Evolutionary conservation across 1,140 invertebrate genomes (phyloP), one percentile per base, ranked within the genome.

Genomic region (Pygmarrhopalites habei): DNA sequence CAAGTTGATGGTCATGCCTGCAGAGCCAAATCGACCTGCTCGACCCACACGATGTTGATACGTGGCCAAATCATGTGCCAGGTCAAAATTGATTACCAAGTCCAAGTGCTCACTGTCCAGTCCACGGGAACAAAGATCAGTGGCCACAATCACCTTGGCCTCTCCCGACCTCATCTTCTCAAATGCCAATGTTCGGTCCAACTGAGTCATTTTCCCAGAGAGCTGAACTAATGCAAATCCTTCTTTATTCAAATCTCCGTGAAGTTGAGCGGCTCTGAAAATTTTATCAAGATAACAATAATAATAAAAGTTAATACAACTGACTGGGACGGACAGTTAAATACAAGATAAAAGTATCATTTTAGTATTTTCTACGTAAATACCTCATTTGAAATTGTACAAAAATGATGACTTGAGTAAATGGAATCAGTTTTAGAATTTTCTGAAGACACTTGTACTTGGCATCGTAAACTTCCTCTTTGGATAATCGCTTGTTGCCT

Each of bases 1-100:
- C 57, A 89, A 79, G 66, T 81, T 86, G 26, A 91, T 82, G 25
- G 86, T 82, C 52, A 84, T 80, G 59, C 88, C 89, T 72, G 82
- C 80, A 19, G 87, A 85, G 1, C 90, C 90, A 79, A 86, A 98
- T 69, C 95, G 80, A 1, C 95, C 95, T 56, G 64, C 62, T n/a
- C 66, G 26, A 5, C 95, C 95, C 73, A 96, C 93, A 74, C 95
- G 82, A 78, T 98, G 96, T 62, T 98, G 81, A 81, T 98, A 98
- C 2, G 90, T 95, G 58, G 89, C 85, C 70, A 82, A 80, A 73
- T 93, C 86, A 53, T 70, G 72, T 1, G 96, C 92, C 43, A 88
- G 74, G 75, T 98, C 95, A 71, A 97, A 81, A 77, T 98, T 97
- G 12, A 99, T 83, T 1, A 98, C 87, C 44, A 98, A 77, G 80